Evolutionary conservation across 2,888 invertebrate species (phyloP).

Genomic region (Euzetes globulus): DNA sequence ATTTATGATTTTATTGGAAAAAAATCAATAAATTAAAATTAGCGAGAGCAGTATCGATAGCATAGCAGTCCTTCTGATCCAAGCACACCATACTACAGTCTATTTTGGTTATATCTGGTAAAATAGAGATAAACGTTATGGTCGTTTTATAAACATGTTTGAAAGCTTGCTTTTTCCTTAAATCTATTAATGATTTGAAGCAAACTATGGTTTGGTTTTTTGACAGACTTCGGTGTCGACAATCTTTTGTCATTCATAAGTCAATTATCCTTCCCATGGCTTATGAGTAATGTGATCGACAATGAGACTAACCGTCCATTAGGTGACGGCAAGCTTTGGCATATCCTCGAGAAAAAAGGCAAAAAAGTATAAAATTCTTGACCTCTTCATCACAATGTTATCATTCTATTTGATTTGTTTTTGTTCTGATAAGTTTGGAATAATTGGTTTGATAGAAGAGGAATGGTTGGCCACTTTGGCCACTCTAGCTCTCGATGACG

Average conservation of each 20-base stretch:
- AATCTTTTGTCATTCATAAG: slow-evolving; percentile 67
- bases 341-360: slow-evolving; percentile 68
- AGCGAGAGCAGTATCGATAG: too few relatives aligned
- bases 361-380: slow-evolving; percentile 54
- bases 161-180: too few relatives aligned
- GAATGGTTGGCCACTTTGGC: slow-evolving; percentile 70
- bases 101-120: too few relatives aligned
- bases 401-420: not conserved
- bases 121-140: too few relatives aligned
- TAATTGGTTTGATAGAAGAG: slow-evolving; percentile 55
- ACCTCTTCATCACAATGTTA: not conserved
- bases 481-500: slow-evolving; percentile 63
- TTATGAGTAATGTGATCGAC: slow-evolving; percentile 85
- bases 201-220: not conserved
- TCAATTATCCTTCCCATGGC: slow-evolving; percentile 76
- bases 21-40: too few relatives aligned
- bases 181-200: too few relatives aligned
- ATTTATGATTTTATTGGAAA: too few relatives aligned
- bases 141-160: too few relatives aligned
- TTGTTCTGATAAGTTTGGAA: slow-evolving; percentile 49
- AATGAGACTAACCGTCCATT: slow-evolving; percentile 76
- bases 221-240: slow-evolving; percentile 78
- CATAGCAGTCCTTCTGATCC: too few relatives aligned
- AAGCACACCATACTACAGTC: too few relatives aligned
- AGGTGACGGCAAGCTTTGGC: slow-evolving; percentile 70